Evolutionary conservation across 2,113 vertebrate genomes (phyloP), one percentile per base, ranked within the genome.

Genomic region (Myodes glareolus): DNA sequence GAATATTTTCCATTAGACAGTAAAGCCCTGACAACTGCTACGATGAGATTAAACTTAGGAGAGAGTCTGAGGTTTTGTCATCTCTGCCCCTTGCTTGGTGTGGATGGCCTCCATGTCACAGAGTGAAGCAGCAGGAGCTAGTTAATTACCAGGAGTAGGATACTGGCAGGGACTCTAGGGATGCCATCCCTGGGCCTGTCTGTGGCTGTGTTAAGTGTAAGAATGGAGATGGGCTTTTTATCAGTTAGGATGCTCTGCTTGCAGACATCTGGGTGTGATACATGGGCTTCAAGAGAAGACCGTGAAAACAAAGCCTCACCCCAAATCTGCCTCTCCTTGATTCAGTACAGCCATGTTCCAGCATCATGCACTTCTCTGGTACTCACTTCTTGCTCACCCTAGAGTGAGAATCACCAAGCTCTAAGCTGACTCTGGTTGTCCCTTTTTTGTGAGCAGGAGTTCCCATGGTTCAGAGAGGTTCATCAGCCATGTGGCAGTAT

Each of bases 301-400:
- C 0, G 0, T 55, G 52, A 42, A 92, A 82, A 5, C 27, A 19
- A 5, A 4, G 4, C 27, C 33, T 50, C 33, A 47, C 19, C 36
- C n/a, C 27, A 55, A 21, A 2, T 42, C 47, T 13, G 16, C 72
- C 27, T 3, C 80, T 8, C 61, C 11, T 39, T 55, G 33, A 29
- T 27, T 52, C 6, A 10, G 19, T 47, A 12, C 36, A 1, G 21
- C 7, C 5, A 31, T 3, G 77, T 25, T 14, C 84, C 47, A 23
- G 0, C 23, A 2, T 16, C 2, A 1, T 8, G 0, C 29, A 0
- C 27, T 31, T 36, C 5, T 55, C 50, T 47, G 7, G 29, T 29
- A 7, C 25, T 25, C 1, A 1, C 27, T 7, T 12, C n/a, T 45
- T 42, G 50, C 0, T 4, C n/a, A 14, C 33, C 29, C 23, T 29